Conservation (phyloP, 2,888 invertebrate species). For the Anoncus sp. region DNA sequence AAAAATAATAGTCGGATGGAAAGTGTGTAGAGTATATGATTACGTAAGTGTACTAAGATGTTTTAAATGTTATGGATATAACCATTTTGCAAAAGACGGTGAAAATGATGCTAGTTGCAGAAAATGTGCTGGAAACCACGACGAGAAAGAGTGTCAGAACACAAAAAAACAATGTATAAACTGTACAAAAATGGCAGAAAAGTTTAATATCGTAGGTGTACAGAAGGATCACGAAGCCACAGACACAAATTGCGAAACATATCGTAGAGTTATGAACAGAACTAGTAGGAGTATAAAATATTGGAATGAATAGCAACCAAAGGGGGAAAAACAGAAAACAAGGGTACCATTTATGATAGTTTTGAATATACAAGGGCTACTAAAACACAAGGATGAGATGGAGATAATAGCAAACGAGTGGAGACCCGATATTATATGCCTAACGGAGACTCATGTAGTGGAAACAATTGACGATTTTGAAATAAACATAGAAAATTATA, state of each 20-base stretch:
- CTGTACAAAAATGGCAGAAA: neutral
- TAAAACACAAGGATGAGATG: conserved; percentile 40
- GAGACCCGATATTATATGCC: conserved; percentile 22
- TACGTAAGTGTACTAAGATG: conserved; percentile 7
- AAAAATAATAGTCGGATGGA: neutral
- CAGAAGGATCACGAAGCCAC: neutral
- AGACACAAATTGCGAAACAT: no score
- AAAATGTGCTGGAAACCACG: conserved; percentile 1
- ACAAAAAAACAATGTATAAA: neutral
- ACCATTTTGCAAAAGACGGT: conserved; percentile 13
- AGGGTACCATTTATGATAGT: neutral
- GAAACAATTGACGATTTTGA: neutral
- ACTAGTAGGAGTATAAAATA: conserved; percentile 15
- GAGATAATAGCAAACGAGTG: neutral
- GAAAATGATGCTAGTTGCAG: neutral
- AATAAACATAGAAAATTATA: neutral
- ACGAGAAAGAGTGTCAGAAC: neutral
- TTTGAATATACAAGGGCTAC: neutral
- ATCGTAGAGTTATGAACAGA: neutral
- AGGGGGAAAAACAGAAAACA: neutral
- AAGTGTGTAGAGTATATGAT: conserved; percentile 3
- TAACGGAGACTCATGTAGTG: conserved; percentile 18
- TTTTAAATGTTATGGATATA: no score
- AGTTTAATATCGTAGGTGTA: neutral
- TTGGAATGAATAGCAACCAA: neutral